Evolutionary conservation across 2,888 invertebrate genomes (phyloP).

Genomic region (Leucania comma): DNA sequence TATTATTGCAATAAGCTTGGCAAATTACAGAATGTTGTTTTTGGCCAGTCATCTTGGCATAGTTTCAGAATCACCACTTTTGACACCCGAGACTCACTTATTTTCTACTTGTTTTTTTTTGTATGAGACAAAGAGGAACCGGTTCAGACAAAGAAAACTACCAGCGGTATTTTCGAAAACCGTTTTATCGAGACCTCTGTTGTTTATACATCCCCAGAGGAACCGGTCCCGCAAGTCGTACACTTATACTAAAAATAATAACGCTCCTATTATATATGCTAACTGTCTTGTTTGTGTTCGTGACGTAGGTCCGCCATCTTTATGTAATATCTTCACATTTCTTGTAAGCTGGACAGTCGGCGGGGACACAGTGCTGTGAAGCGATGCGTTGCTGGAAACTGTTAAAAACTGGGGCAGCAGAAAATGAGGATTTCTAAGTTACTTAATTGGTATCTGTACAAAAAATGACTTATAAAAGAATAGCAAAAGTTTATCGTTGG

Average conservation of each 20-base stretch:
- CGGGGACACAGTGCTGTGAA: neutral
- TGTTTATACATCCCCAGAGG: slow-evolving; percentile 19
- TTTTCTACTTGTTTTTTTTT: neutral
- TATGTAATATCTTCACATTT: slow-evolving; percentile 39
- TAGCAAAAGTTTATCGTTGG: no score
- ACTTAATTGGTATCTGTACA: neutral
- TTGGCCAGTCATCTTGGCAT: slow-evolving; percentile 22
- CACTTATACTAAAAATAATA: slow-evolving; percentile 66
- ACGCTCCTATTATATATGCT: slow-evolving; percentile 71
- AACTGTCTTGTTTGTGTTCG: slow-evolving; percentile 74
- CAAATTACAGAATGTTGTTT: slow-evolving; percentile 10
- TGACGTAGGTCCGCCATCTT: slow-evolving; percentile 56
- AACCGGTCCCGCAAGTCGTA: slow-evolving; percentile 36
- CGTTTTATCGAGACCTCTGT: slow-evolving; percentile 25
- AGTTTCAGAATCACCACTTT: neutral
- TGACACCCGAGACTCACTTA: neutral
- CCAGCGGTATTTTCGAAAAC: slow-evolving; percentile 26
- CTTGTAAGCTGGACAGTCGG: neutral
- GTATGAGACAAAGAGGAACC: neutral
- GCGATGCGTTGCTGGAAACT: neutral
- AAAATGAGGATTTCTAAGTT: neutral
- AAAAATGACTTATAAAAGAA: neutral
- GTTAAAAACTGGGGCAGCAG: no score
- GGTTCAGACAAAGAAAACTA: slow-evolving; percentile 25
- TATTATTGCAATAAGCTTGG: neutral